Evolutionary conservation across 2,888 invertebrate species (phyloP).

Genomic region (Mesorhabditis sp.): DNA sequence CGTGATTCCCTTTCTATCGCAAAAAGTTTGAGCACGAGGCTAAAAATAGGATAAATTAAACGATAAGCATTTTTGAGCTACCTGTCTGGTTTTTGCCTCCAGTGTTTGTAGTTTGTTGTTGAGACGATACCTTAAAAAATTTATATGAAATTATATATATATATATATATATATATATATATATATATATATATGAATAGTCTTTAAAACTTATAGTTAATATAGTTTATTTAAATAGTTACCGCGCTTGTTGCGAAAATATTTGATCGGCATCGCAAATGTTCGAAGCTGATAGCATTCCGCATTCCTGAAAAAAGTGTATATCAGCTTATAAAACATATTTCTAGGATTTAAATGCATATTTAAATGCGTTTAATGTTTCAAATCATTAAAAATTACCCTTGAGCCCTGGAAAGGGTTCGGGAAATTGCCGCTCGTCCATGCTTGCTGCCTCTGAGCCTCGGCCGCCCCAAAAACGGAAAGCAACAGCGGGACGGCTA

Average conservation of each 20-base stretch:
- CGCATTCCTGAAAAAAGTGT: conserved; percentile 19
- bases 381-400: no score
- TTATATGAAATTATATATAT: background rate
- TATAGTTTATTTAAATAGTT: conserved; percentile 9
- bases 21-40: conserved; percentile 42
- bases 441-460: no score
- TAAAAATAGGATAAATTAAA: conserved; percentile 12
- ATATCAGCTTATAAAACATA: background rate
- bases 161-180: background rate
- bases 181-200: background rate
- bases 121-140: conserved; percentile 34
- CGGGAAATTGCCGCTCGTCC: no score
- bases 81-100: conserved; percentile 45
- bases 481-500: background rate
- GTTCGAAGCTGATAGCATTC: conserved; percentile 38
- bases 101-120: conserved; percentile 50
- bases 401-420: no score
- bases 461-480: background rate
- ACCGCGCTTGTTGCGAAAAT: conserved; percentile 33
- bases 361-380: no score
- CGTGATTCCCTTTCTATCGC: conserved; percentile 53
- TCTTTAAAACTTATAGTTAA: background rate
- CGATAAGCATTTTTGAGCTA: conserved; percentile 9
- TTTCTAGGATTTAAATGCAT: conserved; percentile 8
- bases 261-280: conserved; percentile 55